phyloP scores from a whole-genome alignment of 2,113 vertebrate genomes.

The Paramisgurnus dabryanus region DNA sequence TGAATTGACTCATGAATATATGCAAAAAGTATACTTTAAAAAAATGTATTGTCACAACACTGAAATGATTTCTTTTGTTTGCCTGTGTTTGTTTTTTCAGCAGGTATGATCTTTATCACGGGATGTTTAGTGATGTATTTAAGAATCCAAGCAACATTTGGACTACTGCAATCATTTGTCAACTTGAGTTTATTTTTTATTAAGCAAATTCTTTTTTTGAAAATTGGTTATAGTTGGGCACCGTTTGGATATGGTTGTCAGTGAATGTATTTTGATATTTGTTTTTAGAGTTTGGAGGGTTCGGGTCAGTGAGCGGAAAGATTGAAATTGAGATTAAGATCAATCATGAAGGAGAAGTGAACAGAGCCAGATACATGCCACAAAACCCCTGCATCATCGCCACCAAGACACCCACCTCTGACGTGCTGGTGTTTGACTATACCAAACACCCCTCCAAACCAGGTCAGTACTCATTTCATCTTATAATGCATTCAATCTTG shows the following conservation, averaged over 20 bases:
- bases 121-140: neutral
- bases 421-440: constrained; percentile 93
- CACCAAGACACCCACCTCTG: constrained; percentile 92
- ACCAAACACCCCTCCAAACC: constrained; percentile 89
- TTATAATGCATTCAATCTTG: neutral
- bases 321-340: constrained; percentile 95
- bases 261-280: neutral
- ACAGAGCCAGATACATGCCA: constrained; percentile 90
- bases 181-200: neutral
- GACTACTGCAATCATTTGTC: no score
- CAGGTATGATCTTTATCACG: constrained; percentile 67
- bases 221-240: neutral
- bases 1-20: constrained; percentile 51
- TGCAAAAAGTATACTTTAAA: neutral
- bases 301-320: constrained; percentile 91
- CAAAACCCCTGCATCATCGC: constrained; percentile 91
- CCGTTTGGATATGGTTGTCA: neutral
- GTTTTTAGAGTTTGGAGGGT: constrained; percentile 86
- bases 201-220: no score
- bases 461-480: constrained; percentile 68
- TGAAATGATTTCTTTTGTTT: constrained; percentile 44
- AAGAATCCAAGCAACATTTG: no score
- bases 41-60: neutral
- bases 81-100: constrained; percentile 62
- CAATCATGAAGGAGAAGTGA: constrained; percentile 94